Percentiles rank a stretch among this genome's conserved stretches.
Evolutionary conservation across 1,140 invertebrate genomes (phyloP).

Genomic region (Orchesella cincta): DNA sequence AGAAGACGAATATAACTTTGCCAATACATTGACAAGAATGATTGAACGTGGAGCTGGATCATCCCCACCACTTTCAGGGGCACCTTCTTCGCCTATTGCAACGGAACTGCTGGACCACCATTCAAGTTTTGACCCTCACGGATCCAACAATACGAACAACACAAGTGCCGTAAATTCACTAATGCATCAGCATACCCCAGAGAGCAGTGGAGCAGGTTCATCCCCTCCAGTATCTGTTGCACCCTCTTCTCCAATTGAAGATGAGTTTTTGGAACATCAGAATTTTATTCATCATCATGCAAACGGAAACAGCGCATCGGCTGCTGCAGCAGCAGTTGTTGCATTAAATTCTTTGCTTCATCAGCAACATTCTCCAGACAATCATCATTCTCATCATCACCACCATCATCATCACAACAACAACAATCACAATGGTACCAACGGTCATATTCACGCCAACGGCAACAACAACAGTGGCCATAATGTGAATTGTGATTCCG

Average conservation of each 20-base stretch:
- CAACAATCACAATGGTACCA: not conserved
- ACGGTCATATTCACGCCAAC: not conserved
- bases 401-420: not conserved
- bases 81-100: conserved; percentile 28
- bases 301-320: not conserved
- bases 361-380: conserved; percentile 1
- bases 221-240: not conserved
- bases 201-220: conserved; percentile 10
- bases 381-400: conserved; percentile 23
- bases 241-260: not conserved
- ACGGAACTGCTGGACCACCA: conserved; percentile 29
- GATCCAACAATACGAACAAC: not conserved
- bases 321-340: not conserved
- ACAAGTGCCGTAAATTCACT: not conserved
- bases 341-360: not conserved
- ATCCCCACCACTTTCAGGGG: conserved; percentile 34
- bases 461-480: not conserved
- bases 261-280: conserved; percentile 13
- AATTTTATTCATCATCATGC: not conserved
- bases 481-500: not conserved
- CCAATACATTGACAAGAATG: not conserved
- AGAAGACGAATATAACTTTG: not conserved
- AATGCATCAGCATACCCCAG: conserved; percentile 16
- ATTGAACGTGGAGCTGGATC: conserved; percentile 33
- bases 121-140: conserved; percentile 30